Base-by-base conservation (phyloP, 2,797 vertebrate genomes). In the Fratercula arctica region DNA sequence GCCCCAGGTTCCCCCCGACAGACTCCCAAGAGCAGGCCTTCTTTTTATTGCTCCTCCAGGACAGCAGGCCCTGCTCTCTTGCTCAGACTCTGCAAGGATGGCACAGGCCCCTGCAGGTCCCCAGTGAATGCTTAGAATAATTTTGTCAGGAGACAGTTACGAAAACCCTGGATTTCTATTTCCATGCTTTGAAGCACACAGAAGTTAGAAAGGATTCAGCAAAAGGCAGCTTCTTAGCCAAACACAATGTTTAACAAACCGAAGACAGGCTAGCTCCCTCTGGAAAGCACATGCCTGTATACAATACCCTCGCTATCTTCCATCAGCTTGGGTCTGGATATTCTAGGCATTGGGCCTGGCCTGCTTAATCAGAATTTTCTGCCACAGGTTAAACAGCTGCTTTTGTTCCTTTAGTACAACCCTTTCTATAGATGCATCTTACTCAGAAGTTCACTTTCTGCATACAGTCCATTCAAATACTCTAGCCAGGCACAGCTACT, bases 11-110 rank as follows among this genome's bases (percentile, higher is more conserved):
- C 10, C 10, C 24, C 20, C 21, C 0, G 1, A 6, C 4, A 63
- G 10, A 23, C 31, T 41, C 66, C 31, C 31, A 48, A 23, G 41
- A 48, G 31, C 3, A 29, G 67, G 16, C 1, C 41, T 63, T 53
- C 29, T 14, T 1, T 15, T 50, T 9, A 25, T 5, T 26, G 21
- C 29, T 35, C 35, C 74, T 64, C 37, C 28, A 21, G 60, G 51
- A 39, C 37, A 54, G 54, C 0, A 1, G 19, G 21, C 26, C 48
- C 66, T 6, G 8, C 3, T 2, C n/a, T n/a, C 41, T 19, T 1
- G 2, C 67, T 84, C 53, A 41, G 41, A 8, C 8, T n/a, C 73
- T 29, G 60, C 41, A 85, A 45, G 41, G 57, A 48, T 5, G 11
- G 24, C 63, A n/a, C 25, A 0, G 0, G 11, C 7, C 29, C 15